Percentiles rank a stretch among this genome's conserved stretches.
phyloP scores from a whole-genome alignment of 2,888 invertebrate genomes.

The Drosophila meridionalis region DNA sequence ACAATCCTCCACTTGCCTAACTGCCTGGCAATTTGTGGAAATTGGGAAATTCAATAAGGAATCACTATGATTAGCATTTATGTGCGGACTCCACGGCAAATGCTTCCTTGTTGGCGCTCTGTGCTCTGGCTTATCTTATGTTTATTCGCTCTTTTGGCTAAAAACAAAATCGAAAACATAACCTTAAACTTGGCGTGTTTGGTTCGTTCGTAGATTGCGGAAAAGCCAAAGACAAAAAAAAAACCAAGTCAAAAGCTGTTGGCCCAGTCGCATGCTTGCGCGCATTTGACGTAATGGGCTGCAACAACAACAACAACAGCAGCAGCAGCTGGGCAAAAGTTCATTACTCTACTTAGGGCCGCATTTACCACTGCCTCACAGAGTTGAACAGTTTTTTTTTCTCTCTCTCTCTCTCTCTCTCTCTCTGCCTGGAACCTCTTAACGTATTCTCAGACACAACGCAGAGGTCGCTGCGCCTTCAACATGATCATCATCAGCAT shows the following conservation, averaged over 20 bases:
- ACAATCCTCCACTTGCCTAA: slow-evolving; percentile 39
- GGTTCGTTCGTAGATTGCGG: too few relatives aligned
- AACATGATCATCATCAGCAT: slow-evolving; percentile 30
- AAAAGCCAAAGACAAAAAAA: slow-evolving; percentile 19
- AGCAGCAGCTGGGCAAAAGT: slow-evolving; percentile 63
- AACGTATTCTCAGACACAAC: slow-evolving; percentile 43
- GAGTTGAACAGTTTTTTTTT: slow-evolving; percentile 59
- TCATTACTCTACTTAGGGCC: slow-evolving; percentile 78
- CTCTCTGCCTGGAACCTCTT: slow-evolving; percentile 29
- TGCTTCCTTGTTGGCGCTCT: slow-evolving; percentile 66
- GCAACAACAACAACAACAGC: slow-evolving; percentile 43
- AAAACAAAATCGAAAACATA: slow-evolving; percentile 76
- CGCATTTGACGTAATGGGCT: slow-evolving; percentile 75
- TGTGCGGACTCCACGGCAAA: slow-evolving; percentile 23
- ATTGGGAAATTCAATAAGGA: slow-evolving; percentile 74
- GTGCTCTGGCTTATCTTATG: background rate
- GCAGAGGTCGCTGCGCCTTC: slow-evolving; percentile 67
- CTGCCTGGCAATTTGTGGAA: slow-evolving; percentile 47
- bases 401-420: background rate
- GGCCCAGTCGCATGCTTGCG: slow-evolving; percentile 61
- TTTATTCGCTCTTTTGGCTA: slow-evolving; percentile 17
- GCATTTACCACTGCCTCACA: slow-evolving; percentile 62
- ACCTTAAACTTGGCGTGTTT: slow-evolving; percentile 73
- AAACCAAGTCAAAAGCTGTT: slow-evolving; percentile 42
- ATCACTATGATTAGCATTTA: slow-evolving; percentile 80